These are phyloP conservation scores for Cataglyphis hispanica DNA, from an alignment of 1,140 invertebrate species.

Conservation along the genomic window DNA sequence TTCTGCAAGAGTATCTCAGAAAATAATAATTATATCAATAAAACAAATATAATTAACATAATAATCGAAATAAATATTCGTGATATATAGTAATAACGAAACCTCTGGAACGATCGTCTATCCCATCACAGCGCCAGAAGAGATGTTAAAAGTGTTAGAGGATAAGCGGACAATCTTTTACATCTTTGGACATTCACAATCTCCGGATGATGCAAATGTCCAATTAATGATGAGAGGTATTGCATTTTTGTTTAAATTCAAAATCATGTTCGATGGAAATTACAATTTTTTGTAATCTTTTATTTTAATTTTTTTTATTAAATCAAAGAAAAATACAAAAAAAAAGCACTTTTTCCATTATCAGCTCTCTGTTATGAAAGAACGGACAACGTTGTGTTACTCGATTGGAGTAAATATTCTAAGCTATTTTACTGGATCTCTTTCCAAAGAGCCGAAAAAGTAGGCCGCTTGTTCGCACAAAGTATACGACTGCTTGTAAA, in stretches of 20 bases:
- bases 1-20: not conserved
- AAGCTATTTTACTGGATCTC: not conserved
- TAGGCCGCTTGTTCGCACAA: constrained; percentile 52
- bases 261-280: too few relatives aligned
- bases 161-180: constrained; percentile 31
- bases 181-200: constrained; percentile 53
- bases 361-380: constrained; percentile 18
- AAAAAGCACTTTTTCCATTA: not conserved
- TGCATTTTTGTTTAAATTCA: not conserved
- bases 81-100: constrained; percentile 8
- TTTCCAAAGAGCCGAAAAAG: constrained; percentile 19
- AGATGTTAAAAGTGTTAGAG: not conserved
- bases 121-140: not conserved
- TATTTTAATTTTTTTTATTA: not conserved
- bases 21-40: not conserved
- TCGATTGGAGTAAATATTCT: constrained; percentile 54
- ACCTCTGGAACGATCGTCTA: not conserved
- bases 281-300: too few relatives aligned
- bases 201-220: constrained; percentile 6
- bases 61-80: not conserved
- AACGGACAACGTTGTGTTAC: constrained; percentile 44
- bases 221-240: constrained; percentile 38
- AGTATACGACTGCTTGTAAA: constrained; percentile 66
- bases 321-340: not conserved
- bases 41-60: too few relatives aligned